Base-by-base conservation (phyloP, 2,888 invertebrate genomes). In the Isotomurus palustris region DNA sequence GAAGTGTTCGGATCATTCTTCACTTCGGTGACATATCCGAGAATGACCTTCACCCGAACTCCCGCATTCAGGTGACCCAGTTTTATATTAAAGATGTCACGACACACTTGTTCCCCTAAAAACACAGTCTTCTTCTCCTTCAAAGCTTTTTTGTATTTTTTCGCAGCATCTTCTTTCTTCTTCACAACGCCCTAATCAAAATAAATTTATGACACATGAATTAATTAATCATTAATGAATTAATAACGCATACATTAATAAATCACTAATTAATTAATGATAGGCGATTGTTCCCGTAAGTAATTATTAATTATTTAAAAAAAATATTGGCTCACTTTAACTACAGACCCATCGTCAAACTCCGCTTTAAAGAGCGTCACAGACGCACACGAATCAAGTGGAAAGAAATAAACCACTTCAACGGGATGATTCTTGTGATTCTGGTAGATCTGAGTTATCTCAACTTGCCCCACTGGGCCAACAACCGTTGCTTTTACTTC, bases 31-130 rank as follows among this genome's bases (percentile, higher is more conserved):
- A 66, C 59, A 36, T 69, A 71, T 1, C 66, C 67, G 38, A 71
- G 56, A 2, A 63, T 38, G 6, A 71, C 60, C 38, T 71, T 69
- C 2, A 58, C 71, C 56, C 67, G 58, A 12, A 49, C 43, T 14
- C 69, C 68, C 14, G 71, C 69, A 27, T 68, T 64, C 14, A 71
- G 40, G 21, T 55, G 65, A 21, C 71, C 71, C 43, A 71, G 58
- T 35, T 36, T 47, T 19, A 67, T 66, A 56, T 70, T 63, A 44
- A 70, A 68, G 35, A 70, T 63, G 25, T 68, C 70, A 1, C 67
- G 55, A 44, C 67, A 66, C 17, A 58, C 63, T 43, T 67, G 62
- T 43, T 63, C 64, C 4, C 52, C 67, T 12, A 68, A 28, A 41
- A 67, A 67, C 2, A 66, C 67, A 8, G 65, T 62, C 21, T 55